phyloP scores from a whole-genome alignment of 1,140 invertebrate genomes.

The Hycleus cichorii region DNA sequence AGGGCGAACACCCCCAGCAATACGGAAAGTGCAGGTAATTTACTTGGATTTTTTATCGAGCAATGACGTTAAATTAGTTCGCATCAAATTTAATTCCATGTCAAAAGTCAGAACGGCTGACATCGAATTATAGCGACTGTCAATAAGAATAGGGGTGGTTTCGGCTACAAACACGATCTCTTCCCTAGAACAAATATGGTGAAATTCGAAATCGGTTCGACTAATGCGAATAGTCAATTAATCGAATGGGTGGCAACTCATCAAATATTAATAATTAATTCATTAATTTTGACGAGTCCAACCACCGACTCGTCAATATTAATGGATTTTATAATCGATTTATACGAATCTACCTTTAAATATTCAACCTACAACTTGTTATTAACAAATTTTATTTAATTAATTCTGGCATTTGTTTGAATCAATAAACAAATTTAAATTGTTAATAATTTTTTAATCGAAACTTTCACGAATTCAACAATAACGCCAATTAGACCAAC shows the following conservation, averaged over 20 bases:
- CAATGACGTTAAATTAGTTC: conserved; percentile 19
- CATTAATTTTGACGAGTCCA: conserved; percentile 10
- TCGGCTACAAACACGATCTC: neutral
- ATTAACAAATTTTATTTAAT: too few relatives aligned
- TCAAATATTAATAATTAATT: conserved; percentile 17
- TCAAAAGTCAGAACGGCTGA: conserved; percentile 30
- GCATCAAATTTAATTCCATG: conserved; percentile 34
- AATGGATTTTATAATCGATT: too few relatives aligned
- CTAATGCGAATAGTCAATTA: conserved; percentile 2
- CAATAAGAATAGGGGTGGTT: too few relatives aligned
- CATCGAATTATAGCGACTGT: conserved; percentile 8
- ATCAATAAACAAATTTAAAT: too few relatives aligned
- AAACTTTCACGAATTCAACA: too few relatives aligned
- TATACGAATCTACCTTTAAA: too few relatives aligned
- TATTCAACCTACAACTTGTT: too few relatives aligned
- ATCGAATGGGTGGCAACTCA: conserved; percentile 10
- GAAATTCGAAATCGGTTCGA: neutral
- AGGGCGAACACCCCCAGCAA: conserved; percentile 35
- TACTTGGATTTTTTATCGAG: conserved; percentile 1
- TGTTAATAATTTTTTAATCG: too few relatives aligned
- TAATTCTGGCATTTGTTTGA: too few relatives aligned
- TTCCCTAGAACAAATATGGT: neutral
- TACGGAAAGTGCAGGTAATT: conserved; percentile 38
- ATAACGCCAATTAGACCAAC: too few relatives aligned
- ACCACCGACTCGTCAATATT: too few relatives aligned